Base-by-base conservation (phyloP, 2,797 vertebrate species). In the Sebastes trivittatus region DNA sequence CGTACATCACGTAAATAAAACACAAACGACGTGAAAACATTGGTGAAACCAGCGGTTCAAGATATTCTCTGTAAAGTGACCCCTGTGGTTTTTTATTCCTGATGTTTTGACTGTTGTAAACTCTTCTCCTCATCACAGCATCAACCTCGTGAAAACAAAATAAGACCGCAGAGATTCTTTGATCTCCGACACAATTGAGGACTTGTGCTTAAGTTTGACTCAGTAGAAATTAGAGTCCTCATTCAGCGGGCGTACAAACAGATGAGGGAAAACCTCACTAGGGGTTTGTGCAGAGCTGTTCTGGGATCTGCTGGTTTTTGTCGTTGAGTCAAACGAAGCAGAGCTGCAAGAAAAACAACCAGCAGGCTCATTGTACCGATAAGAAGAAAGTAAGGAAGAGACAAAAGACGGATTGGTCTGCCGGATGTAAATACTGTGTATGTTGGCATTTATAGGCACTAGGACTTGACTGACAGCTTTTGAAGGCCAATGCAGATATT, bases 91-190 rank as follows among this genome's bases (percentile, higher is more conserved):
- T 72, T 72, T 86, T 72, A 83, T 92, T 94, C 91, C 91, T 93
- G 93, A 92, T 80, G 86, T 86, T 88, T 83, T 38, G 69, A 83
- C 85, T 77, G 79, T 81, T 91, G 92, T 92, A 92, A 92, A 94
- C 89, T 77, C 73, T 73, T 52, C 65, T 79, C 68, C 78, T 78
- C 78, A 71, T 80, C 79, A 84, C 67, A 87, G 78, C 84, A 76
- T 82, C 78, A 6, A 60, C 68, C 81, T 69, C 49, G 6, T 4
- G 9, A 67, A 66, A 52, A 76, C 70, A 38, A n/a, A 68, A 67
- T 6, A 77, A 81, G 3, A 78, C 61, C 0, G 18, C 11, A 7
- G 25, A 62, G 54, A 75, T 70, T 18, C 4, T 29, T 4, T 64
- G 34, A 58, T 75, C 76, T 73, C 61, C 3, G 38, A 81, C 81